Percentiles rank a stretch among this genome's conserved stretches.
Conservation (phyloP, 92 coral and sea anemone species). For the Parazoanthus atlanticus region DNA sequence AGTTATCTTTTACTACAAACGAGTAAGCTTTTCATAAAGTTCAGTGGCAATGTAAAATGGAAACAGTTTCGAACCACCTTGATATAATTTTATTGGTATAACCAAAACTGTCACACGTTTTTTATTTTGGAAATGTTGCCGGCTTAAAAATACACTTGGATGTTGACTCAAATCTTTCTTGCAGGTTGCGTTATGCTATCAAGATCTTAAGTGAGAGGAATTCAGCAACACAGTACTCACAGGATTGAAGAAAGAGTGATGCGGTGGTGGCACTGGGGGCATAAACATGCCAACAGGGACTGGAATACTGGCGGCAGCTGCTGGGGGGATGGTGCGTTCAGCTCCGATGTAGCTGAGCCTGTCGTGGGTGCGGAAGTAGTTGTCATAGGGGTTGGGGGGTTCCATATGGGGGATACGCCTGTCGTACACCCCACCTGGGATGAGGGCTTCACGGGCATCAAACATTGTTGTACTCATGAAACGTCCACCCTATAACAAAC, state of each 20-base stretch:
- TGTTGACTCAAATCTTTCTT: no score
- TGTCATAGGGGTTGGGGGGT: constrained; percentile 91
- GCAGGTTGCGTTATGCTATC: no score
- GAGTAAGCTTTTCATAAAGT: no score
- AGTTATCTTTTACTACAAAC: no score
- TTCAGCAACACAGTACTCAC: constrained; percentile 49
- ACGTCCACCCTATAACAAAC: constrained; percentile 84
- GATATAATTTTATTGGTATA: no score
- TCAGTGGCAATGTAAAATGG: no score
- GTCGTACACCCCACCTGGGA: constrained; percentile 96
- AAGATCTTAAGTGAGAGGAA: no score
- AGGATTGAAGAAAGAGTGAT: constrained; percentile 94
- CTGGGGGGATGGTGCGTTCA: constrained; percentile 94
- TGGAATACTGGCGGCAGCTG: constrained; percentile 98
- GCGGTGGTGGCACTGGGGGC: constrained; percentile 99
- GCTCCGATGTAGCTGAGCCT: constrained; percentile 98
- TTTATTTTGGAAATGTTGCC: no score
- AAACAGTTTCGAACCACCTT: no score
- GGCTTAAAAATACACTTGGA: no score
- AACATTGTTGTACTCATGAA: constrained; percentile 99
- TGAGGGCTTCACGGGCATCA: constrained; percentile 97
- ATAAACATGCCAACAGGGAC: constrained; percentile 99
- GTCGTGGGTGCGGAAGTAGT: constrained; percentile 97
- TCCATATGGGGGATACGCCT: constrained; percentile 88
- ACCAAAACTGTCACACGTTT: no score